phyloP scores from a whole-genome alignment of 2,797 vertebrate species.

The Vespertilio murinus region DNA sequence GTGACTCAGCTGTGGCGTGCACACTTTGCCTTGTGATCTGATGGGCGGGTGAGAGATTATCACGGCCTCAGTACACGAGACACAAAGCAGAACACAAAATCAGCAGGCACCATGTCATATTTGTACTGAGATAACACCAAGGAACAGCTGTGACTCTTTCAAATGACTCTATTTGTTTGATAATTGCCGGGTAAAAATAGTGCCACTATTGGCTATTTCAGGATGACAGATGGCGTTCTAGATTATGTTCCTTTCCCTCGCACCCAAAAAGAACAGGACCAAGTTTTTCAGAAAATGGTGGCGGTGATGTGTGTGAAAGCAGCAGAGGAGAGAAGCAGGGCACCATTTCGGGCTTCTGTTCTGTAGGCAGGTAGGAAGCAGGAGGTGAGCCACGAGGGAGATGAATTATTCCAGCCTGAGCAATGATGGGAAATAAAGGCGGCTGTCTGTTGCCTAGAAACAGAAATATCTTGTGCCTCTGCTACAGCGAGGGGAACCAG shows the following conservation, averaged over 20 bases:
- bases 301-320: background rate
- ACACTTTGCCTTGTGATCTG: slow-evolving; percentile 53
- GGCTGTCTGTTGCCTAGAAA: slow-evolving; percentile 73
- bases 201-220: slow-evolving; percentile 78
- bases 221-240: slow-evolving; percentile 83
- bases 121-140: slow-evolving; percentile 63
- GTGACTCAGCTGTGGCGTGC: slow-evolving; percentile 36
- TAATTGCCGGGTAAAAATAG: slow-evolving; percentile 82
- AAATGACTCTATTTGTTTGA: slow-evolving; percentile 77
- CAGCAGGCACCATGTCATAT: slow-evolving; percentile 56
- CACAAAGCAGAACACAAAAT: slow-evolving; percentile 58
- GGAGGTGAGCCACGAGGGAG: slow-evolving; percentile 2
- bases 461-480: slow-evolving; percentile 39
- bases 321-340: background rate
- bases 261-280: slow-evolving; percentile 73
- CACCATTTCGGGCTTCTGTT: background rate
- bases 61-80: slow-evolving; percentile 8
- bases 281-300: slow-evolving; percentile 69
- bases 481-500: slow-evolving; percentile 47
- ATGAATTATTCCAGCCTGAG: slow-evolving; percentile 28
- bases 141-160: slow-evolving; percentile 79
- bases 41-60: slow-evolving; percentile 17
- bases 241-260: slow-evolving; percentile 80
- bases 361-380: slow-evolving; percentile 38
- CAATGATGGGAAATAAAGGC: slow-evolving; percentile 40